phyloP scores from a whole-genome alignment of 2,888 invertebrate genomes.

The Cheilosia vernalis region DNA sequence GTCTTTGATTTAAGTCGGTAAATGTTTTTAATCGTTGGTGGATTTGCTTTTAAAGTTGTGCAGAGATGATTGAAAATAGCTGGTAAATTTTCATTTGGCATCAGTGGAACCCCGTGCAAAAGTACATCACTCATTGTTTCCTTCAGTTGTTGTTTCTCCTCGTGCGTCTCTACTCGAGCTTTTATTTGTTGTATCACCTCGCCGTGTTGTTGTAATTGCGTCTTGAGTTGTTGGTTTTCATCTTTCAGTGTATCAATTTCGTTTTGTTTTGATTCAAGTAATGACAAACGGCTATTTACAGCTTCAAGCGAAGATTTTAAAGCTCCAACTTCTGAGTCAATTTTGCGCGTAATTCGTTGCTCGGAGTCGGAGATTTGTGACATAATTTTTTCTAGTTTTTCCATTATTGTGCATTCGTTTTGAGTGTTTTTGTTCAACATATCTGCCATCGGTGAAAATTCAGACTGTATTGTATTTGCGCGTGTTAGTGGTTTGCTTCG shows the following conservation, averaged over 20 bases:
- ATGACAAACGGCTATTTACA: neutral
- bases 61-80: conserved; percentile 2
- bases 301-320: conserved; percentile 10
- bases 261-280: neutral
- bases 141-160: conserved; percentile 1
- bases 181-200: neutral
- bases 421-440: neutral
- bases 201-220: neutral
- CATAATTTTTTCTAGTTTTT: conserved; percentile 3
- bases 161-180: neutral
- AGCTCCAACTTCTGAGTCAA: conserved; percentile 9
- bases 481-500: conserved; percentile 12
- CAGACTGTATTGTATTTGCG: neutral
- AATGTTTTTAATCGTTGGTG: too few relatives aligned
- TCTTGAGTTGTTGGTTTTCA: neutral
- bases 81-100: conserved; percentile 6
- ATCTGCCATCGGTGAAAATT: neutral
- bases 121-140: neutral
- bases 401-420: conserved; percentile 4
- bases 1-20: too few relatives aligned
- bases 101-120: too few relatives aligned
- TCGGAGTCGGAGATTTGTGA: conserved; percentile 7
- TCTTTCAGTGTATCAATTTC: conserved; percentile 17
- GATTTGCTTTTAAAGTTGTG: neutral
- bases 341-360: conserved; percentile 3